Evolutionary conservation across 2,113 vertebrate genomes (phyloP).

Genomic region (Jaculus jaculus): DNA sequence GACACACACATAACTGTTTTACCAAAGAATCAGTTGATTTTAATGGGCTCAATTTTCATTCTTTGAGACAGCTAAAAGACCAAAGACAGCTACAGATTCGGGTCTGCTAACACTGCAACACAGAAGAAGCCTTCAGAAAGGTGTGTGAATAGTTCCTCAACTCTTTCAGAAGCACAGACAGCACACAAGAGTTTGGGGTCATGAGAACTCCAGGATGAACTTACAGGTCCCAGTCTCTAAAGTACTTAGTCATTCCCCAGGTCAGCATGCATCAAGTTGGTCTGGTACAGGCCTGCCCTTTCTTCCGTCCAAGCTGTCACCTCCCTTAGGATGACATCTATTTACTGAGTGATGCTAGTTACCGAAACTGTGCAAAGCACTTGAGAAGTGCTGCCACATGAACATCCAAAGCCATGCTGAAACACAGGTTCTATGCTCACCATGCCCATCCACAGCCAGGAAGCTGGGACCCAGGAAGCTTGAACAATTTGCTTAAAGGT

Average conservation of each 20-base stretch:
- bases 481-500: not conserved
- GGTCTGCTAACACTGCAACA: not conserved
- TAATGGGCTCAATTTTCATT: conserved; percentile 43
- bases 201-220: not conserved
- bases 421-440: not conserved
- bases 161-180: not conserved
- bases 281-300: not conserved
- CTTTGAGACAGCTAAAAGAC: not conserved
- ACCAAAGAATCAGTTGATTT: not conserved
- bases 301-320: not conserved
- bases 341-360: not conserved
- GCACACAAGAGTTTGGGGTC: not conserved
- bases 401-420: not conserved
- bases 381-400: not conserved
- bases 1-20: not conserved
- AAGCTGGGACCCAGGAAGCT: not conserved
- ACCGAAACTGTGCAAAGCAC: not conserved
- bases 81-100: not conserved
- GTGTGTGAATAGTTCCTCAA: not conserved
- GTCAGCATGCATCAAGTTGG: not conserved
- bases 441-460: not conserved
- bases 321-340: not conserved
- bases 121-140: not conserved
- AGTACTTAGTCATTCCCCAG: not conserved
- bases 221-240: not conserved